Evolutionary conservation across 2,888 invertebrate genomes (phyloP), one percentile per base, ranked within the genome.

Genomic region (Drosophila neoperkinsi): DNA sequence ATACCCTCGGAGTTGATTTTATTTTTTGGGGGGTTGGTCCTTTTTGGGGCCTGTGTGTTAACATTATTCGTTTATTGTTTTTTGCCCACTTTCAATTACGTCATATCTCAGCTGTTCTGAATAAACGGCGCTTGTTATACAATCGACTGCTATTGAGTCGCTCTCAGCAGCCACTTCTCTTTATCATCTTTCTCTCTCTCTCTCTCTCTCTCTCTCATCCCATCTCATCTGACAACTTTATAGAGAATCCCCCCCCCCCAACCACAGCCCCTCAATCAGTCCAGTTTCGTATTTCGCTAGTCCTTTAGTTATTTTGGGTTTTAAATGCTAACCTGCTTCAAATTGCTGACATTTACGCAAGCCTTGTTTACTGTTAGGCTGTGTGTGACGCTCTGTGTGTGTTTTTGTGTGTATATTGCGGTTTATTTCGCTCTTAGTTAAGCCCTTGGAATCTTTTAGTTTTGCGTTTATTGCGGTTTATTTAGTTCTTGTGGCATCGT

Each of bases 91-190:
- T 75, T 64, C 74, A 81, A 86, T 93, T 93, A 92, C 93, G 93
- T 93, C 93, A 93, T 91, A 86, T 84, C 91, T 92, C 93, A 93
- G 93, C 92, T 93, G 93, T 91, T 93, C 89, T 79, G 79, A 56
- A 56, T 61, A 60, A 55, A 43, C 56, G 33, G 34, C 62, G 66
- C 53, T 59, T 68, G 71, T 91, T 88, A 85, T 79, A 90, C 90
- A 91, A 90, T 69, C 75, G 74, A 71, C 64, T 36, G 43, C 76
- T 30, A 41, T 41, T 67, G 56, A 56, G 64, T 34, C 52, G 60
- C 34, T 59, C 34, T 59, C 25, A 61, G 61, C 53, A 34, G 34
- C 53, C 62, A 74, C 28, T 58, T 53, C 60, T 69, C 57, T 25
- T 21, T 9, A 30, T 16, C 41, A 49, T 33, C 49, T 49, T 21